Conservation (phyloP, 2,888 invertebrate genomes). For the Vandiemenella viatica region DNA sequence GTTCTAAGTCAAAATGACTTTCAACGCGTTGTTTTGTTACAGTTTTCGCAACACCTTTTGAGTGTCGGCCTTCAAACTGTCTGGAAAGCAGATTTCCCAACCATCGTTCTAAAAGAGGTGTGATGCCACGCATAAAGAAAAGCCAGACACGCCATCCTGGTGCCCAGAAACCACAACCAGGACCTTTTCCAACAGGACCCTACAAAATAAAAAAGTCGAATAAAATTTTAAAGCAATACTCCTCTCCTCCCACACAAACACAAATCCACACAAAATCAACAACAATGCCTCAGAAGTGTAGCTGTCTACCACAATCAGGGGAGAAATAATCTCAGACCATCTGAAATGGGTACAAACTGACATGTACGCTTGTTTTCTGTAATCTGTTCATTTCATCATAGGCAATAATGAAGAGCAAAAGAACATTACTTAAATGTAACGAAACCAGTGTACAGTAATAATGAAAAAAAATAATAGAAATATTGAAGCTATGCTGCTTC, state of each 20-base stretch:
- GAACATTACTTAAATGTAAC: too few species aligned
- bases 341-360: not conserved
- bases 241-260: too few species aligned
- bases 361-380: not conserved
- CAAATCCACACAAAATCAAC: too few species aligned
- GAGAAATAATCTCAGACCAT: not conserved
- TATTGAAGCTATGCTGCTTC: too few species aligned
- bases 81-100: conserved; percentile 95
- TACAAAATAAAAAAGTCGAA: conserved; percentile 24
- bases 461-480: too few species aligned
- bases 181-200: conserved; percentile 97
- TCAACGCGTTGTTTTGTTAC: conserved; percentile 99
- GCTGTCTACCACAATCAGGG: not conserved
- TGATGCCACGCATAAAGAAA: conserved; percentile 98
- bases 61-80: conserved; percentile 98
- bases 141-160: conserved; percentile 99
- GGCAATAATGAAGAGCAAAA: not conserved
- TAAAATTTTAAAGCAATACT: conserved; percentile 2
- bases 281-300: not conserved
- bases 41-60: conserved; percentile 98
- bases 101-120: conserved; percentile 95
- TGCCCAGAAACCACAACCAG: conserved; percentile 97
- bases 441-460: too few species aligned
- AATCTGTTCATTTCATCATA: not conserved
- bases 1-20: conserved; percentile 96